phyloP scores from a whole-genome alignment of 2,888 invertebrate species.

The Eumacrocentrus americanus region DNA sequence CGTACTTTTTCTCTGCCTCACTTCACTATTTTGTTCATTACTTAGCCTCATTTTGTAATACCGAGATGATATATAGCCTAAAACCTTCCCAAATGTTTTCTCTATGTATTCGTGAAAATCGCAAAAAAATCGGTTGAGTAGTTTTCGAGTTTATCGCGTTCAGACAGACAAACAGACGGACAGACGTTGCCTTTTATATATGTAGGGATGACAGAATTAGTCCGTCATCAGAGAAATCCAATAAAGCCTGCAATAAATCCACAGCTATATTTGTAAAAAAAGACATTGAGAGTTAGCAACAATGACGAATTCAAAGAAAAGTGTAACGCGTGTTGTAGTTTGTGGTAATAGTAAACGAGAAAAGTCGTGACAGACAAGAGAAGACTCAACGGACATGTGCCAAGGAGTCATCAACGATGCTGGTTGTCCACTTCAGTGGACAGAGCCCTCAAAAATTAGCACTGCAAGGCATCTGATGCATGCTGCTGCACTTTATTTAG shows the following conservation, averaged over 20 bases:
- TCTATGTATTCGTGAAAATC: too few relatives aligned
- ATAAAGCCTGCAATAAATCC: background rate
- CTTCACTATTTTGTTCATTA: too few relatives aligned
- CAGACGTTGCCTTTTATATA: too few relatives aligned
- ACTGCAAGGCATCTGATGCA: conserved; percentile 47
- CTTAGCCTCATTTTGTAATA: too few relatives aligned
- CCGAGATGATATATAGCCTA: too few relatives aligned
- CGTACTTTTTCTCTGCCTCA: too few relatives aligned
- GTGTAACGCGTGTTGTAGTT: conserved; percentile 3
- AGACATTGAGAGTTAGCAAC: background rate
- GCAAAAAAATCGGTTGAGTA: too few relatives aligned
- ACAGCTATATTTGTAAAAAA: background rate
- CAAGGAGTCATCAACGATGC: conserved; percentile 24
- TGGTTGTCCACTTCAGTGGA: conserved; percentile 45
- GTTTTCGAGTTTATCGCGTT: too few relatives aligned
- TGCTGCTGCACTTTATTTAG: conserved; percentile 49
- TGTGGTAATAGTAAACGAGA: conserved; percentile 9
- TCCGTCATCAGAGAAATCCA: background rate
- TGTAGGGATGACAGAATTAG: too few relatives aligned
- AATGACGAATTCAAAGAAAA: conserved; percentile 15
- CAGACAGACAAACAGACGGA: too few relatives aligned
- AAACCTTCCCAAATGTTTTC: too few relatives aligned
- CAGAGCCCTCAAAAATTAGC: conserved; percentile 42
- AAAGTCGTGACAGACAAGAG: conserved; percentile 18
- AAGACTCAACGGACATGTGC: conserved; percentile 32